Evolutionary conservation across 2,113 vertebrate species (phyloP), one percentile per base, ranked within the genome.

Genomic region (Glaucidium brasilianum): DNA sequence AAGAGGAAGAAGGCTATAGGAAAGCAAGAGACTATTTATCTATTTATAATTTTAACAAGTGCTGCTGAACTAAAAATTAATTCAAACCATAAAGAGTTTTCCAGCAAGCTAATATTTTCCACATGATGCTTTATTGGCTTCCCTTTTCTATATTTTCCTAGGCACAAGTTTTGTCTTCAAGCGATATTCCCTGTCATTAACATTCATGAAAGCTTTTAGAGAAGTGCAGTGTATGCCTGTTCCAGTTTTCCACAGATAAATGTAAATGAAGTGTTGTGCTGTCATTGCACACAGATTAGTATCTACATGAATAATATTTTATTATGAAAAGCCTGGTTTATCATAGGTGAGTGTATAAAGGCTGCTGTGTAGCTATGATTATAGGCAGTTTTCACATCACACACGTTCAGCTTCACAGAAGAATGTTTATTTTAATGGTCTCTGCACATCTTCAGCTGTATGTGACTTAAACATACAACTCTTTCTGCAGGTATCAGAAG

Each of bases 81-180:
- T 94, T 91, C 43, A 94, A 97, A 80, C 75, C 8, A 53, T 79
- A 87, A 97, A 96, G 60, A 76, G 32, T 62, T 95, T 92, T 94
- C 66, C 56, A 95, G 73, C 27, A 72, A 78, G 49, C 75, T 94
- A 59, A 50, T 84, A 83, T 77, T 82, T 92, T 58, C 59, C 75
- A 58, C 75, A 73, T 16, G 69, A 68, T 80, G 66, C 35, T 47
- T 80, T 96, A 53, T 50, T 89, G 32, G 52, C 52, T 95, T 71
- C 79, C 43, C 12, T 95, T 85, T 94, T 92, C 92, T 52, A 1
- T 34, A 55, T 53, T 96, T 97, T 95, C 86, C 75, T 77, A 71
- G 59, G 92, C 12, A 75, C 47, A 25, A 84, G 52, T 71, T 91
- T 43, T 91, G n/a, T 69, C 69, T 92, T 73, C 71, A 77, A 90